Evolutionary conservation across 1,140 invertebrate species (phyloP).

Genomic region (Lutraria rhynchaena): DNA sequence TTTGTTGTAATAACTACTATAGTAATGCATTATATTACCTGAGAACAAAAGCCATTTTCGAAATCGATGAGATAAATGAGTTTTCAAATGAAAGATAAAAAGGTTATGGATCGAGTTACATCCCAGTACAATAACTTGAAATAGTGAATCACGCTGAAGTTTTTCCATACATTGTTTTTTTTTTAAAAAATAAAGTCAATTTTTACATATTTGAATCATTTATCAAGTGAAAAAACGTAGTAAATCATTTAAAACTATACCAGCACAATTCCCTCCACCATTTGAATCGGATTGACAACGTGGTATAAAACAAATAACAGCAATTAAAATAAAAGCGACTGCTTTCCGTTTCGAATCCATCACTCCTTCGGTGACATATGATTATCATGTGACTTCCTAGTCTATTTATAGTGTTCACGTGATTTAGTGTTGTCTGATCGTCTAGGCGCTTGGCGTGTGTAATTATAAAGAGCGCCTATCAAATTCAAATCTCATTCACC

Average conservation of each 20-base stretch:
- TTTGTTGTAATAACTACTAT: too few relatives aligned
- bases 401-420: too few relatives aligned
- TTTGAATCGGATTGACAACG: constrained; percentile 46
- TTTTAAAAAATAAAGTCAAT: not conserved
- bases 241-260: constrained; percentile 7
- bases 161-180: not conserved
- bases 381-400: not conserved
- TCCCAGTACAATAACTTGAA: not conserved
- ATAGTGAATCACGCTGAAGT: not conserved
- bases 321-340: too few relatives aligned
- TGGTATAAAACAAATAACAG: constrained; percentile 11
- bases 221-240: not conserved
- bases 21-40: too few relatives aligned
- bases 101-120: too few relatives aligned
- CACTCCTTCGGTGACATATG: too few relatives aligned
- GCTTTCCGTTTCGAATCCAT: too few relatives aligned
- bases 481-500: constrained; percentile 54
- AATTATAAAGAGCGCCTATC: constrained; percentile 21
- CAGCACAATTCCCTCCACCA: constrained; percentile 60
- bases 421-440: not conserved
- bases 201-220: not conserved
- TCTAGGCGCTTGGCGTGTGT: not conserved
- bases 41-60: too few relatives aligned
- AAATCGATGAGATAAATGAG: too few relatives aligned
- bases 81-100: too few relatives aligned